phyloP scores from a whole-genome alignment of 2,797 vertebrate genomes.

The Morelia viridis region DNA sequence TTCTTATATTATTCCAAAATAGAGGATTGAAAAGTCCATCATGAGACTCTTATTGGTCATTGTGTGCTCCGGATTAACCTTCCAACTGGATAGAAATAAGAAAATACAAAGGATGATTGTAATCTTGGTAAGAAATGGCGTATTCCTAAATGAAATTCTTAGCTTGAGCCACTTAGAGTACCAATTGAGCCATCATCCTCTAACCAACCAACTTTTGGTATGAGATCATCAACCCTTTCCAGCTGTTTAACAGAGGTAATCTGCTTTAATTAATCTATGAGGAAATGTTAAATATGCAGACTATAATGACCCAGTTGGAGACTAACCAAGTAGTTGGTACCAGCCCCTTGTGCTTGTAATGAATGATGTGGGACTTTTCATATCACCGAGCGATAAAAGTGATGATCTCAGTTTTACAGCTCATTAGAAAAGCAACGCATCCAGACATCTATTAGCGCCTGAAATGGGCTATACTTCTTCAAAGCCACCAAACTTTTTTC shows the following conservation, averaged over 20 bases:
- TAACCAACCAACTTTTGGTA: conserved; percentile 38
- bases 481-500: background rate
- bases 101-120: background rate
- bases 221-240: conserved; percentile 16
- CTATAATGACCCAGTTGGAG: conserved; percentile 48
- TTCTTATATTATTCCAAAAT: background rate
- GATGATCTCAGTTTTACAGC: conserved; percentile 21
- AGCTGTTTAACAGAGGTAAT: conserved; percentile 37
- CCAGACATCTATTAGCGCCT: conserved; percentile 24
- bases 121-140: background rate
- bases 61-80: background rate
- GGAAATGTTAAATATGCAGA: conserved; percentile 34
- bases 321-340: conserved; percentile 34
- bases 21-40: background rate
- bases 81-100: background rate
- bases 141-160: background rate
- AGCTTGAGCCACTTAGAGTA: background rate
- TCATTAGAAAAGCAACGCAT: conserved; percentile 37
- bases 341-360: conserved; percentile 32
- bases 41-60: background rate
- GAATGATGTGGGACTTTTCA: conserved; percentile 9
- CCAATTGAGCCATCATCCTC: background rate
- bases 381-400: conserved; percentile 14
- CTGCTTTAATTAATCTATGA: conserved; percentile 32
- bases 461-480: conserved; percentile 2